These are phyloP conservation scores for Melanerpes aurifrons DNA, from an alignment of 2,113 vertebrate genomes.

Conservation along the genomic window DNA sequence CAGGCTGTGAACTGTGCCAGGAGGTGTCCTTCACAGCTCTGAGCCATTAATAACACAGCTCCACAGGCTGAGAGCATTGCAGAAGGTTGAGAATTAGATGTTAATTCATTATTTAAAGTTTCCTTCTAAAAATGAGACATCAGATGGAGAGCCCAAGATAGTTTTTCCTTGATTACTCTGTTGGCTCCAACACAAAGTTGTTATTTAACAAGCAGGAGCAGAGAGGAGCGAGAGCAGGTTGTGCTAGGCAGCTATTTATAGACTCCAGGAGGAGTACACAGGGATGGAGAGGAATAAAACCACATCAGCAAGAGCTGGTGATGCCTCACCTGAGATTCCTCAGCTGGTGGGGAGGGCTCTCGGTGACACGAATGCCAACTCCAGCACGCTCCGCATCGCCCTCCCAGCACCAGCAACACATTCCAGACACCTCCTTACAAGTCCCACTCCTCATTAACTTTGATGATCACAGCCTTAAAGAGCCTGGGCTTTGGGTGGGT, in stretches of 20 bases:
- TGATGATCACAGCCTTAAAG: neutral
- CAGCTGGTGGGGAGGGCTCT: neutral
- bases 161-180: neutral
- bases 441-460: neutral
- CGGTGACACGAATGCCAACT: neutral
- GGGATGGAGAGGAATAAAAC: neutral
- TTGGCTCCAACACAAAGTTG: neutral
- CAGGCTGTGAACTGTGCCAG: neutral
- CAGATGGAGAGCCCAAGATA: neutral
- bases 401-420: neutral
- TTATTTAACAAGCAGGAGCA: neutral
- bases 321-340: neutral
- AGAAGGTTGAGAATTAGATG: neutral
- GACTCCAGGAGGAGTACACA: neutral
- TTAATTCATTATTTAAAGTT: neutral
- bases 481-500: neutral
- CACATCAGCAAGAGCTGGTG: neutral
- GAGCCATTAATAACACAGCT: constrained; percentile 1
- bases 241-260: neutral
- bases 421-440: neutral
- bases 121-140: neutral
- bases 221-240: neutral
- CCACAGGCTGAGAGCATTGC: neutral
- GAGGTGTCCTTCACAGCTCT: neutral
- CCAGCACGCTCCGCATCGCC: neutral